Evolutionary conservation across 1,140 invertebrate genomes (phyloP), one percentile per base, ranked within the genome.

Genomic region (Eueides isabella): DNA sequence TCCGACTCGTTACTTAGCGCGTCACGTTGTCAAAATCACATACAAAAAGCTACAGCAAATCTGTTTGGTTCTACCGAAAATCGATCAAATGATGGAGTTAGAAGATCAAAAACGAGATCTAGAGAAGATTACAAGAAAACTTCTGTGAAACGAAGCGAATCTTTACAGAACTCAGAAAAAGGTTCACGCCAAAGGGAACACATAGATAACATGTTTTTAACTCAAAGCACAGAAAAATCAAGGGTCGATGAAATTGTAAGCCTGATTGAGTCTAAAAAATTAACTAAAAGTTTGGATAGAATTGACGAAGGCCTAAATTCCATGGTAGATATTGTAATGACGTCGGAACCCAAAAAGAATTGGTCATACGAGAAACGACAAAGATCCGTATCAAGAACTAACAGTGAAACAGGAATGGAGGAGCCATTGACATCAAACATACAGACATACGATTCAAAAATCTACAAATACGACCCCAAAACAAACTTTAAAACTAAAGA

Each of bases 251-350:
- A 94, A 91, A 94, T 94, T 78, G 94, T 93, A 38, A 94, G 79
- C 75, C 92, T 92, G 77, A 94, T 90, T 74, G 94, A 93, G 88
- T 94, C 91, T 63, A 94, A 94, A 65, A 93, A 94, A 35, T 92
- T 96, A 64, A 96, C 96, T 1, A 97, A 97, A 89, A 97, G 96
- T 71, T 87, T 97, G 33, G 96, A 97, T 73, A 94, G 96, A 65
- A 96, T 97, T 5, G 96, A 97, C 78, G 96, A 97, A 79, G 96
- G 96, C 11, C 84, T 96, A 0, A 96, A 97, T 74, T 94, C 96
- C 1, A 95, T 96, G 93, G 94, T 96, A 0, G 95, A 96, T 80
- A 96, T 96, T 23, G 95, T 96, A 1, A 92, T 96, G 16, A 94
- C 94, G 6, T 83, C 91, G 0, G 93, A 94, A 83, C 92, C 90